Conservation (phyloP, 53 echinoderm and acorn worm genomes). For the Arbacia lixula region DNA sequence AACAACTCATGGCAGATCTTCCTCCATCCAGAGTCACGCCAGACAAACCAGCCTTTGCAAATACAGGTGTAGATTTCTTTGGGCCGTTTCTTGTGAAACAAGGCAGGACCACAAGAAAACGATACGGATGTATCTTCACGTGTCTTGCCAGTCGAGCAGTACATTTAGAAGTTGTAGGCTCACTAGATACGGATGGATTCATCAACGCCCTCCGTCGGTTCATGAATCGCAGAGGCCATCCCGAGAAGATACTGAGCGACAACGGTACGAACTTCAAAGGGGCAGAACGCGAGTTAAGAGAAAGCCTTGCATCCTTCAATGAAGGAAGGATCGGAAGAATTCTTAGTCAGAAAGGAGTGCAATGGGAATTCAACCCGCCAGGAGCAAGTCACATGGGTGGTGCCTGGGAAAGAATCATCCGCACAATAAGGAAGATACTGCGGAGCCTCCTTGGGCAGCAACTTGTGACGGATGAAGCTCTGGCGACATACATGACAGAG, state of each 20-base stretch:
- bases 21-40: conserved; percentile 51
- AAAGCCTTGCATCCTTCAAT: too few relatives aligned
- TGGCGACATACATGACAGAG: conserved; percentile 67
- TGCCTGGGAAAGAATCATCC: conserved; percentile 73
- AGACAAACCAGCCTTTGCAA: conserved; percentile 41
- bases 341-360: conserved; percentile 45
- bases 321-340: conserved; percentile 23
- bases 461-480: conserved; percentile 46
- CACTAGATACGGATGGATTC: conserved; percentile 72
- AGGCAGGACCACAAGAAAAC: conserved; percentile 35
- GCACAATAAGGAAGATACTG: conserved; percentile 53
- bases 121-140: conserved; percentile 69
- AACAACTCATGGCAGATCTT: conserved; percentile 60
- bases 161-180: conserved; percentile 57
- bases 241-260: conserved; percentile 63
- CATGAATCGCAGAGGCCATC: conserved; percentile 55
- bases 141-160: conserved; percentile 60
- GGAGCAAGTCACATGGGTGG: conserved; percentile 69
- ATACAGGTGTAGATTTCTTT: conserved; percentile 56
- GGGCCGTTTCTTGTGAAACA: conserved; percentile 38
- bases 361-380: conserved; percentile 79
- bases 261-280: conserved; percentile 72
- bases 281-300: conserved; percentile 49
- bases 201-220: conserved; percentile 68
- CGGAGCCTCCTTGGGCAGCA: conserved; percentile 48